phyloP scores from a whole-genome alignment of 2,113 vertebrate species.

The Pterocles gutturalis region DNA sequence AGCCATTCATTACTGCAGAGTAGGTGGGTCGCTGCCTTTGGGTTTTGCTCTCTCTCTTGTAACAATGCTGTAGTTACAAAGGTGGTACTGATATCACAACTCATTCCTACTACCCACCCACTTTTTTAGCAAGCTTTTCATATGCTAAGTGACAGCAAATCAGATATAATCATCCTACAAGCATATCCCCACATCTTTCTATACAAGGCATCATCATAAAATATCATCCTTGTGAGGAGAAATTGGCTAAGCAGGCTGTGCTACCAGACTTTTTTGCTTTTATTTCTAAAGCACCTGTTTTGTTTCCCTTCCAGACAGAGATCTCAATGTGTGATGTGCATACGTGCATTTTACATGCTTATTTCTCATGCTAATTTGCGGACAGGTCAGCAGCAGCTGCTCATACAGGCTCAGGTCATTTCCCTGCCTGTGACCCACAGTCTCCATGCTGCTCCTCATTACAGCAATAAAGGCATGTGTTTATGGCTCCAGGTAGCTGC shows the following conservation, averaged over 20 bases:
- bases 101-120: background rate
- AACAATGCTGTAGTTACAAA: background rate
- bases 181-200: background rate
- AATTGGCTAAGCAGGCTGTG: background rate
- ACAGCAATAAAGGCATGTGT: background rate
- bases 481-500: constrained; percentile 9
- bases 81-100: background rate
- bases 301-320: background rate
- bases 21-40: background rate
- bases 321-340: background rate
- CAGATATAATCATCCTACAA: background rate
- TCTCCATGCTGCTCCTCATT: background rate
- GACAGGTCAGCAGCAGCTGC: constrained; percentile 18
- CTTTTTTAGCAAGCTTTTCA: constrained; percentile 55
- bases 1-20: background rate
- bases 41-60: constrained; percentile 3
- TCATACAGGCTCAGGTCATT: background rate
- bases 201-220: background rate
- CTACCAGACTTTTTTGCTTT: background rate
- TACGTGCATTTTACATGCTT: background rate
- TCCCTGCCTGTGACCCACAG: background rate
- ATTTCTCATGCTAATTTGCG: background rate
- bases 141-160: constrained; percentile 28
- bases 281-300: background rate
- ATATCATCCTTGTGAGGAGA: background rate